phyloP scores from a whole-genome alignment of 2,797 vertebrate genomes.

The Enteromius treurensis region DNA sequence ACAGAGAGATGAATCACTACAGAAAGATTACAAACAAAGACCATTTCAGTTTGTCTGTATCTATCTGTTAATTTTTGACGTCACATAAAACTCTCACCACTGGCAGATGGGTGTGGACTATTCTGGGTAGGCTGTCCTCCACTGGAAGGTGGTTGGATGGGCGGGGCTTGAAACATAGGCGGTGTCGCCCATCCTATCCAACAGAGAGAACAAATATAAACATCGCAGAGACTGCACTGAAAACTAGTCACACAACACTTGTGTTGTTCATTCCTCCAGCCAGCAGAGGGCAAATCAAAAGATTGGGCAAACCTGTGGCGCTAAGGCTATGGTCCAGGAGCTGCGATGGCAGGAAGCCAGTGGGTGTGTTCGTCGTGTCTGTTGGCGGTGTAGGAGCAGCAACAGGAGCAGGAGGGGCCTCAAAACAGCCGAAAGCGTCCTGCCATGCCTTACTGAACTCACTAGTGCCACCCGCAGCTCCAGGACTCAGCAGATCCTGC shows the following conservation, averaged over 20 bases:
- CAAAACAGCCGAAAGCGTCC: conserved; percentile 74
- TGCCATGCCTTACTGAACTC: conserved; percentile 78
- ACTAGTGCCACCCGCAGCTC: conserved; percentile 65
- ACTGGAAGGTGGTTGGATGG: conserved; percentile 70
- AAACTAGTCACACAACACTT: not conserved
- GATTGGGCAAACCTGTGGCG: conserved; percentile 69
- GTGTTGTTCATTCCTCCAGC: conserved; percentile 16
- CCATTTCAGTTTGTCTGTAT: not conserved
- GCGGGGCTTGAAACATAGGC: conserved; percentile 79
- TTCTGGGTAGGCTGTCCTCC: conserved; percentile 68
- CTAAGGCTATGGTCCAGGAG: conserved; percentile 86
- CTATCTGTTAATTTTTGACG: not conserved
- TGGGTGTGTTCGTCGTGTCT: conserved; percentile 31
- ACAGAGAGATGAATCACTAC: not conserved
- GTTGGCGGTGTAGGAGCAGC: conserved; percentile 18
- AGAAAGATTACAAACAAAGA: conserved; percentile 1
- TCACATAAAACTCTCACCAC: conserved; percentile 62
- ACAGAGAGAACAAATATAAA: not conserved
- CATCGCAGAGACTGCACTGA: not conserved
- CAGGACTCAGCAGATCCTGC: conserved; percentile 76
- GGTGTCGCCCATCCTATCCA: conserved; percentile 81
- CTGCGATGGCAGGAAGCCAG: conserved; percentile 85
- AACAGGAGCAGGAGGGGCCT: conserved; percentile 47
- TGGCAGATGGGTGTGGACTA: conserved; percentile 66
- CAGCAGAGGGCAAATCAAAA: conserved; percentile 47